Conservation (phyloP, 2,113 vertebrate species). For the Alouatta palliata region DNA sequence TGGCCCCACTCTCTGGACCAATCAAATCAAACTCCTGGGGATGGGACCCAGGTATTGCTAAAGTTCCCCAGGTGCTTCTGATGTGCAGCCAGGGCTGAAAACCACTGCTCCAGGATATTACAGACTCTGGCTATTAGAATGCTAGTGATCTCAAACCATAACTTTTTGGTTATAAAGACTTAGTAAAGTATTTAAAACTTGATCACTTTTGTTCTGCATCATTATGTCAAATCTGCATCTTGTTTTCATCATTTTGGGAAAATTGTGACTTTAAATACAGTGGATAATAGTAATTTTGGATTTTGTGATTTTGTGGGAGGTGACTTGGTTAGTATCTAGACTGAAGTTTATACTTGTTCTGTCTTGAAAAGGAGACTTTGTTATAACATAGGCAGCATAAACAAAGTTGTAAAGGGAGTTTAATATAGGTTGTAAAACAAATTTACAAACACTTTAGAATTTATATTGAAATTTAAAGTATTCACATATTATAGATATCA, state of each 20-base stretch:
- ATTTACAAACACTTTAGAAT: not conserved
- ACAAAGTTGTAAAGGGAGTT: not conserved
- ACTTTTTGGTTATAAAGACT: not conserved
- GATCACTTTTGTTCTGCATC: not conserved
- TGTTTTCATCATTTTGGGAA: not conserved
- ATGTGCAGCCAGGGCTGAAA: not conserved
- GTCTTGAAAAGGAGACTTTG: not conserved
- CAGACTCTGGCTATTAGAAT: not conserved
- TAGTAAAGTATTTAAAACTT: not conserved
- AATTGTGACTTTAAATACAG: not conserved
- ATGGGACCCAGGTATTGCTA: not conserved
- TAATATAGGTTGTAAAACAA: not conserved
- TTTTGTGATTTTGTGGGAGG: not conserved
- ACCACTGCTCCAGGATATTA: no score
- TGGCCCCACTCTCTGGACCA: not conserved
- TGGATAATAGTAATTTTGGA: not conserved
- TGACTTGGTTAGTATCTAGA: not conserved
- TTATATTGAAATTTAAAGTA: slow-evolving; percentile 15
- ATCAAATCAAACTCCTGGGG: not conserved
- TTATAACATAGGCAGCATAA: not conserved
- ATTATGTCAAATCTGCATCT: not conserved
- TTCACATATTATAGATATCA: not conserved
- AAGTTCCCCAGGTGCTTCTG: no score
- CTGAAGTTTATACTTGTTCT: not conserved
- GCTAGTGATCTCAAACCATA: not conserved